These are phyloP conservation scores for Semotilus atromaculatus DNA, from an alignment of 2,797 vertebrate genomes.

Conservation along the genomic window DNA sequence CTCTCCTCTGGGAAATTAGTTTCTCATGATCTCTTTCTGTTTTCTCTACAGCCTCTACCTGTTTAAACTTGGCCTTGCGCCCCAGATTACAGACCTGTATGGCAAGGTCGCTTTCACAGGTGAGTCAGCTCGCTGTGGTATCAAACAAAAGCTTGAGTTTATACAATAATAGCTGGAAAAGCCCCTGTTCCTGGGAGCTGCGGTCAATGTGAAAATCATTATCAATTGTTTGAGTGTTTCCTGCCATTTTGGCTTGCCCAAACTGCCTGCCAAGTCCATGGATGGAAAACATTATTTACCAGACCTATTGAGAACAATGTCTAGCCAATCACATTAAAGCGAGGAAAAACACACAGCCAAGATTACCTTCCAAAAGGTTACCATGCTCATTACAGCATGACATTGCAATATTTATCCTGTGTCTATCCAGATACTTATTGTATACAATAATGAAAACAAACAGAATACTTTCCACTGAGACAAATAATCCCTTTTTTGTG, in stretches of 20 bases:
- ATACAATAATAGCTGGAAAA: conserved; percentile 11
- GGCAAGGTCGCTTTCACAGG: conserved; percentile 98
- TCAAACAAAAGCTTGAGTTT: background rate
- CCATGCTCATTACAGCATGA: conserved; percentile 13
- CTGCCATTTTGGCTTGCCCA: conserved; percentile 64
- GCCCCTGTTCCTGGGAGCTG: conserved; percentile 25
- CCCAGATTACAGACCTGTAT: conserved; percentile 97
- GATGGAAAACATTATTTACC: conserved; percentile 58
- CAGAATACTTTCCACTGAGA: background rate
- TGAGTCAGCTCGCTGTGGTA: conserved; percentile 69
- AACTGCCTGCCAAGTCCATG: conserved; percentile 57
- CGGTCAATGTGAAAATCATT: conserved; percentile 73
- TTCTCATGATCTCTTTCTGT: conserved; percentile 5
- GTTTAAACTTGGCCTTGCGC: conserved; percentile 96
- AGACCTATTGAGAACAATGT: conserved; percentile 53
- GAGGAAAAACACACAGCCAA: conserved; percentile 53
- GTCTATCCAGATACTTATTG: background rate
- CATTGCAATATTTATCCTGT: conserved; percentile 3
- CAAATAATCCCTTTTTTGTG: background rate
- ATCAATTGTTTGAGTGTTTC: conserved; percentile 71
- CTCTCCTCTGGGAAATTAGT: conserved; percentile 3
- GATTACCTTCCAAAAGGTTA: conserved; percentile 16
- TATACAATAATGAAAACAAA: background rate
- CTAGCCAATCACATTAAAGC: conserved; percentile 30
- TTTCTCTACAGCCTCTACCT: conserved; percentile 87